Base-by-base conservation (phyloP, 30 jellyfish, hydroid and myxozoan genomes). In the Nemopilema nomurai region DNA sequence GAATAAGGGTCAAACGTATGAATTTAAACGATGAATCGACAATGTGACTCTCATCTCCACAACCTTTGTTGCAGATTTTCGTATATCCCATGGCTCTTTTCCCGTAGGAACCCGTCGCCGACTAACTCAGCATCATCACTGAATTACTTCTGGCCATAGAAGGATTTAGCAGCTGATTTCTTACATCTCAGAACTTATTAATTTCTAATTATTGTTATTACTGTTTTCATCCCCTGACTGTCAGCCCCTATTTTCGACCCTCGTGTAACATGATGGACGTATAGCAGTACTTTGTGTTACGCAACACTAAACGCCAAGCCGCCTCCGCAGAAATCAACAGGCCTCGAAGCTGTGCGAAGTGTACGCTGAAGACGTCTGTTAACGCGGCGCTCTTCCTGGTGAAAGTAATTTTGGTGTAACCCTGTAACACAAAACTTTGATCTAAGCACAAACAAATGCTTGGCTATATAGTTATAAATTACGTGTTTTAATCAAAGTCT, bases 1-100 rank as follows among this genome's bases (percentile, higher is more conserved):
- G 79, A 18, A 57, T 62, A 77, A 7, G 65, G 87, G 87, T 77
- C 87, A 77, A 57, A 77, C 69, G 50, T 20, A 77, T 77, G 87
- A 77, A 77, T 77, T 41, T 77, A 31, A 22, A 8, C 25, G 85
- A 49, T 26, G 73, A 62, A 1, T 0, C 62, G 76, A 57, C 32
- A 73, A 31, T 31, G 52, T 73, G 69, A 73, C 24, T 33, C 83
- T 29, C 9, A 73, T 67, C 6, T 65, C 9, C 7, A 33, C 6
- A 69, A 18, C 23, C 69, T n/a, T 73, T 73, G 83, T 73, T 73
- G 69, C 83, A 73, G 83, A 73, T 73, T 73, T 73, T 65, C 25
- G 25, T 28, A 73, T 41, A 41, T 41, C 57, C 57, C 57, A 41
- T 13, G 57, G 57, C 57, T 41, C 6, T 41, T 6, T 13, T 3